Evolutionary conservation across 2,888 invertebrate species (phyloP), one percentile per base, ranked within the genome.

Genomic region (Arrhopalites spinosus): DNA sequence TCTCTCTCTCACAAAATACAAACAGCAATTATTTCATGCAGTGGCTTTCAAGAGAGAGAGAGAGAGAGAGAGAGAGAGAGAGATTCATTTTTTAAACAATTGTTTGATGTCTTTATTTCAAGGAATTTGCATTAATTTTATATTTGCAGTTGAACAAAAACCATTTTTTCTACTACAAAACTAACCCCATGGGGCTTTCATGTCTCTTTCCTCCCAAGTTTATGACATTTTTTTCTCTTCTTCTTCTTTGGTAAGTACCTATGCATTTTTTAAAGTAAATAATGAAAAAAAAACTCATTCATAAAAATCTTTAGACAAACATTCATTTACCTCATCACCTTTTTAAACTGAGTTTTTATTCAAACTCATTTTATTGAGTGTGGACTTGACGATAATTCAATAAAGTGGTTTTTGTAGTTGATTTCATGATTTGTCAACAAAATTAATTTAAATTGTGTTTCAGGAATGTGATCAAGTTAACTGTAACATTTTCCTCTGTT

Each of bases 71-170:
- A 50, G 50, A 50, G 50, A 20, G 20, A 50, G 50, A 50, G 20
- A 50, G n/a, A 50, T 50, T 50, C 36, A n/a, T n/a, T 27, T 7
- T 47, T 7, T 2, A 36, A 47, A 45, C 47, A 47, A 68, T 43
- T 11, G n/a, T 45, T 27, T 68, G 47, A 68, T 68, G 67, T 68
- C 67, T 68, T 68, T 47, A 68, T 68, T 25, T 8, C 67, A 47
- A 36, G 20, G 25, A 43, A 36, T 47, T 47, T 30, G 23, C 36
- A 67, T 67, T 67, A 29, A 53, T 20, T 45, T 45, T 67, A 45
- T 67, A 67, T 63, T 63, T 63, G 30, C 29, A 30, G 29, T 29
- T 63, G 27, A 61, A 61, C 36, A 36, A 36, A n/a, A n/a, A n/a
- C n/a, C 23, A 5, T 30, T 29, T 30, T 30, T 63, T 20, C 8